Evolutionary conservation across 2,797 vertebrate genomes (phyloP), one percentile per base, ranked within the genome.

Genomic region (Myotis vivesi): DNA sequence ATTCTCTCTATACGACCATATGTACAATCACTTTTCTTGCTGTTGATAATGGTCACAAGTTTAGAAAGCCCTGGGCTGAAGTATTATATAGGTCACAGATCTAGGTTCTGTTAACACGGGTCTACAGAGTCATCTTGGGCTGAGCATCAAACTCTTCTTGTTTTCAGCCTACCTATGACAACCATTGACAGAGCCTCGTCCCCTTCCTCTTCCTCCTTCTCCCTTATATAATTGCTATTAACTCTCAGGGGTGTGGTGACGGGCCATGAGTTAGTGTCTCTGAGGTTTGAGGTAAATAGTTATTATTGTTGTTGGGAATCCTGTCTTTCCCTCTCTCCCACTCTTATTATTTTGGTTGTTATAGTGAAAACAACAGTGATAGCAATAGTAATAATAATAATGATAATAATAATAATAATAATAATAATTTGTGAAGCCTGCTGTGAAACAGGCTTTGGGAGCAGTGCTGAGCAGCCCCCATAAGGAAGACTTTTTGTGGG

Each of bases 201-300:
- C 4, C 53, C 46, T 46, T 68, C 33, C 33, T 55, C 51, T 85
- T 46, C 28, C 46, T 87, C 30, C 7, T 59, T 51, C 49, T 95
- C 51, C 13, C 72, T 77, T 83, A 46, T 87, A 5, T 76, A 36
- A 64, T 41, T 57, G n/a, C 83, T 83, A 51, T 83, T 89, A 76
- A 73, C 81, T 93, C 64, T 88, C 55, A 46, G 62, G 73, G 89
- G 83, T 87, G 89, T 94, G 91, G 76, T 59, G 49, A 38, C 44
- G 68, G 76, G 64, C 77, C 30, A 10, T 69, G 93, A 80, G 77
- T 91, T 89, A 87, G 59, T 87, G 75, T 92, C 83, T 84, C 33
- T 64, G 79, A 91, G 69, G 49, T 84, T 25, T 51, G 71, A 89
- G 80, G 84, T 93, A 94, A 91, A 92, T 89, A 92, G 89, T 92